Base-by-base conservation (phyloP, 2,113 vertebrate species). In the Zapus hudsonius region DNA sequence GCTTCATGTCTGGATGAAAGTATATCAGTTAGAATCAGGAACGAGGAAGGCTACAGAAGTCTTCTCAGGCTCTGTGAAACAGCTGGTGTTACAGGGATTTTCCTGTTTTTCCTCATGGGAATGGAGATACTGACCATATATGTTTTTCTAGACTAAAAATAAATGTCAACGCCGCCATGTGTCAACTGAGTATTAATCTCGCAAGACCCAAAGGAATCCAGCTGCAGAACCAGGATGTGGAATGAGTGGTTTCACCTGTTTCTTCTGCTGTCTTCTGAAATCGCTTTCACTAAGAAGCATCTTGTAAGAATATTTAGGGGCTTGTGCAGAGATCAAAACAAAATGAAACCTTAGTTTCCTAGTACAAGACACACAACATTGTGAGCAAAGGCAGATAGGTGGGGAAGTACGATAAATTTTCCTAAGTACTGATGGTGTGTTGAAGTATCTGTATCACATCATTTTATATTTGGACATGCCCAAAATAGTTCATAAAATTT, bases 71-170 rank as follows among this genome's bases (percentile, higher is more conserved):
- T 63, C 70, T 25, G 5, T 31, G 9, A 64, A 79, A 80, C 80
- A 94, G 89, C 72, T 85, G 84, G 33, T 84, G 40, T 20, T 67
- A 88, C 38, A 92, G 66, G 78, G 69, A 38, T 44, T 66, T 96
- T 92, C 89, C 76, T 96, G n/a, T 87, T 92, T 94, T 91, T 57
- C 66, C 94, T 94, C 80, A 44, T 91, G 82, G 82, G 89, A 89
- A 66, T 75, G 20, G 22, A 84, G 63, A 92, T 64, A 29, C 57
- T 96, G 92, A 94, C 86, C 76, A 63, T 84, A 87, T 70, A 87
- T 91, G 57, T 87, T 96, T 93, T 96, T 91, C 52, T 81, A 87
- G n/a, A 85, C 89, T 88, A 94, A 96, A 97, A 95, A 86, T 96
- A 97, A 96, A 92, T 27, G 91, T 55, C 84, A 66, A 27, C 12